Evolutionary conservation across 2,888 invertebrate genomes (phyloP).

Genomic region (Nemotelus nigrinus): DNA sequence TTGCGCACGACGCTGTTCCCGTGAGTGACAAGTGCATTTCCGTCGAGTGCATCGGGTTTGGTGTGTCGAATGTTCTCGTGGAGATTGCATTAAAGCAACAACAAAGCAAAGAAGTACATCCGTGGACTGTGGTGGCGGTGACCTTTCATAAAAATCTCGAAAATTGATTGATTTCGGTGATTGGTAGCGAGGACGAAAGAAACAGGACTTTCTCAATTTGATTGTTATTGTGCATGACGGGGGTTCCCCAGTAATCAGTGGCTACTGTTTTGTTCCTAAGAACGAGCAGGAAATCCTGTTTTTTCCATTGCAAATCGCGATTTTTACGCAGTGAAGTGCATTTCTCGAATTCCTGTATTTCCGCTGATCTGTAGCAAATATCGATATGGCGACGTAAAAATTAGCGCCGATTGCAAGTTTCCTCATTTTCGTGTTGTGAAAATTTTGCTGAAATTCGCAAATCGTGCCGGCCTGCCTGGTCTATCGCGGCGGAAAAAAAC

Average conservation of each 20-base stretch:
- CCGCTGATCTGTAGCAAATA: neutral
- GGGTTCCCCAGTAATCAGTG: no score
- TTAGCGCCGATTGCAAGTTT: constrained; percentile 7
- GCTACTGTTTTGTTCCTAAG: no score
- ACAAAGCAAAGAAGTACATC: no score
- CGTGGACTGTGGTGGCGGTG: no score
- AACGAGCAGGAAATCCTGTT: neutral
- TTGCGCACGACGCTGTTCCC: neutral
- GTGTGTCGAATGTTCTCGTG: neutral
- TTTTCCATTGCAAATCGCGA: neutral
- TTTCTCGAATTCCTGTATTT: neutral
- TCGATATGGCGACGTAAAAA: neutral
- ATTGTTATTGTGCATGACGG: no score
- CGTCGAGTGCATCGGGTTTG: neutral
- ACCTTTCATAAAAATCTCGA: no score
- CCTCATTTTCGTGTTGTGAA: constrained; percentile 17
- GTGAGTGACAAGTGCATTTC: neutral
- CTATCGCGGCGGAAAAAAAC: no score
- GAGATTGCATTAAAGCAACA: neutral
- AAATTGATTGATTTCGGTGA: no score
- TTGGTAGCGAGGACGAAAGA: no score
- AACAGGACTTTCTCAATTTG: no score
- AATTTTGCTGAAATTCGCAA: constrained; percentile 27
- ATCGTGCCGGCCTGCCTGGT: neutral
- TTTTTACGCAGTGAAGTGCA: neutral